Conservation (phyloP, 2,797 vertebrate genomes). For the Nasua narica region DNA sequence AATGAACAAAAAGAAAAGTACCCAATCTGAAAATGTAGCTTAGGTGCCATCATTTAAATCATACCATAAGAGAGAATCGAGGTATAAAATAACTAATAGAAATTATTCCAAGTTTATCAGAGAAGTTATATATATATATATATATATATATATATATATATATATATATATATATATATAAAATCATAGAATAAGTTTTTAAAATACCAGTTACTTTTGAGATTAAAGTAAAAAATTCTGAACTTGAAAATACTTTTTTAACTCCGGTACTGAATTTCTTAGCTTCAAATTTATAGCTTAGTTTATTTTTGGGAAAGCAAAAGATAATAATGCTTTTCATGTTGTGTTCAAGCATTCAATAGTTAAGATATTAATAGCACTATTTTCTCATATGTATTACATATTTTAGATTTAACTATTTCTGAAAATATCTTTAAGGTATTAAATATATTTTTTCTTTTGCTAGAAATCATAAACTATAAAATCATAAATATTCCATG, state of each 20-base stretch:
- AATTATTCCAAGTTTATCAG: neutral
- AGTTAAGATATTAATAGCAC: constrained; percentile 9
- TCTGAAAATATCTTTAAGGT: constrained; percentile 50
- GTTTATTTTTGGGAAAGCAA: constrained; percentile 2
- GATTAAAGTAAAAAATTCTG: neutral
- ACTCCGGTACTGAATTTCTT: neutral
- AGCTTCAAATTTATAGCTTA: neutral
- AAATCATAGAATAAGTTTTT: neutral
- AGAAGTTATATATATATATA: neutral
- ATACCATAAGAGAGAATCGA: neutral
- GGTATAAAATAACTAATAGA: neutral
- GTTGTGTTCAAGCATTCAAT: neutral
- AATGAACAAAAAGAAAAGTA: neutral
- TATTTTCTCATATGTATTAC: neutral
- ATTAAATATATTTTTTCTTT: constrained; percentile 21
- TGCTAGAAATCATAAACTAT: constrained; percentile 38
- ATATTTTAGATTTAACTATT: neutral
- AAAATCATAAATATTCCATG: constrained; percentile 27
- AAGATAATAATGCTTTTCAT: neutral
- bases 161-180: neutral
- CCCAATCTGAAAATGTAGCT: neutral
- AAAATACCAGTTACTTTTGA: neutral
- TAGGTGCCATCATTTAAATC: neutral
- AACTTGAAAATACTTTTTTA: constrained; percentile 31
- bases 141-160: too few species aligned